Percentiles rank a stretch among this genome's conserved stretches.
These are phyloP conservation scores for Thecocarcelia acutangulata DNA, from an alignment of 2,888 invertebrate genomes.

Conservation along the genomic window DNA sequence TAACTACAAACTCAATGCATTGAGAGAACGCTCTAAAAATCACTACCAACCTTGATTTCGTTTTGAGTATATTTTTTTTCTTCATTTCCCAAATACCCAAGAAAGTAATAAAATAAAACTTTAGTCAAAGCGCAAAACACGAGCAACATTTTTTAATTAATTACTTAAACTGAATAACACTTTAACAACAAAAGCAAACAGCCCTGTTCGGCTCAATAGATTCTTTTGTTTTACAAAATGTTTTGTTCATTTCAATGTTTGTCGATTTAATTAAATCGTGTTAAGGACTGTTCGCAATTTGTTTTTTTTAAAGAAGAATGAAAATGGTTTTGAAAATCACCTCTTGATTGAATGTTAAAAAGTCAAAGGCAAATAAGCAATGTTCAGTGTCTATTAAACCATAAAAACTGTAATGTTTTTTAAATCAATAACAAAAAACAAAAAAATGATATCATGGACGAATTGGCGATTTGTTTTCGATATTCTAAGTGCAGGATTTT, in stretches of 20 bases:
- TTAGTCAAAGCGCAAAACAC: background rate
- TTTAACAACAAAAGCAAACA: background rate
- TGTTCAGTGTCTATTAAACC: no score
- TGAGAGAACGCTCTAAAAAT: no score
- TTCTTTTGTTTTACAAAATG: slow-evolving; percentile 2
- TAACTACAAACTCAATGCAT: no score
- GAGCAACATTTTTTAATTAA: background rate
- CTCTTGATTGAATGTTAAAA: background rate
- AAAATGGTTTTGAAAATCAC: background rate
- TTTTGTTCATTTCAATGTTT: slow-evolving; percentile 17
- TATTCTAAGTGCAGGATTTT: no score
- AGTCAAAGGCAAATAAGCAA: background rate
- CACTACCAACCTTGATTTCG: no score
- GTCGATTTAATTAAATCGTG: slow-evolving; percentile 27
- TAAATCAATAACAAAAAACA: no score
- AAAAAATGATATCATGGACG: no score
- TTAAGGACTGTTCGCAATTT: slow-evolving; percentile 23
- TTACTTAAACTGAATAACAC: slow-evolving; percentile 11
- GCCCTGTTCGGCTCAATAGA: slow-evolving; percentile 47
- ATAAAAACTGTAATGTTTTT: no score
- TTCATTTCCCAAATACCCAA: background rate
- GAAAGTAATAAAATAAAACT: no score
- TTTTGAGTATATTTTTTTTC: no score
- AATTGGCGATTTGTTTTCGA: no score
- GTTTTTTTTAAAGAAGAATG: background rate